These are phyloP conservation scores for Loxodonta africana DNA, from an alignment of 2,113 vertebrate genomes.

Conservation along the genomic window DNA sequence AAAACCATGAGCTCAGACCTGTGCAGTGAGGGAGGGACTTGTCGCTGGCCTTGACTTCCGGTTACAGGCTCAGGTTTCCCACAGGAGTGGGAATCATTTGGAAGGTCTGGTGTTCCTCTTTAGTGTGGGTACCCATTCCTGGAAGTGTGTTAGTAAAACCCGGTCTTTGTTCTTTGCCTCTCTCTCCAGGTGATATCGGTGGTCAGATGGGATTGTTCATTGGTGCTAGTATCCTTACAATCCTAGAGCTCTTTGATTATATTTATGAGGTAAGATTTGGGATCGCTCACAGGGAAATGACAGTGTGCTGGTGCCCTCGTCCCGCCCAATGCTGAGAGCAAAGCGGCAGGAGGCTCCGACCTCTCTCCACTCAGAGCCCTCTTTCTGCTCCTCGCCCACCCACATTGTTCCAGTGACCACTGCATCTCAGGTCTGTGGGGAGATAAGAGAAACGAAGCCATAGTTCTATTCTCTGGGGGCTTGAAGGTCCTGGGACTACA, in stretches of 20 bases:
- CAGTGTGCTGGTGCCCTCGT: not conserved
- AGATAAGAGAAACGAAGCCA: accelerated
- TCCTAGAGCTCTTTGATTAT: conserved; percentile 99
- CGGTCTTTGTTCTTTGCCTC: conserved; percentile 45
- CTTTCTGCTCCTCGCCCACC: not conserved
- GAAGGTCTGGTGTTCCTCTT: not conserved
- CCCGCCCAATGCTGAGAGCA: not conserved
- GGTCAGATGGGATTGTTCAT: conserved; percentile 99
- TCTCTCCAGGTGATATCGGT: conserved; percentile 95
- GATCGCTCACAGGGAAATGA: not conserved
- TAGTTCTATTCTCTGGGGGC: not conserved
- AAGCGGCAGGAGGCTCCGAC: not conserved
- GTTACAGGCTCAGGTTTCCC: not conserved
- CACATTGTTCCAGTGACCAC: not conserved
- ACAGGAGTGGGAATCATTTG: accelerated
- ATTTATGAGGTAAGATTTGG: conserved; percentile 95
- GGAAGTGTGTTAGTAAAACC: conserved; percentile 22
- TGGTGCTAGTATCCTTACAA: conserved; percentile 98
- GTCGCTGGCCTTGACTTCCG: not conserved
- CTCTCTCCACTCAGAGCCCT: not conserved
- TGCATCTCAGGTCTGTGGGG: not conserved
- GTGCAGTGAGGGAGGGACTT: not conserved
- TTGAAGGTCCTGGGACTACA: not conserved
- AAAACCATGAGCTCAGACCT: not conserved
- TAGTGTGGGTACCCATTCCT: not conserved